Evolutionary conservation across 37 sponge, comb jelly and placozoan species (phyloP).

Genomic region (Axinella damicornis): DNA sequence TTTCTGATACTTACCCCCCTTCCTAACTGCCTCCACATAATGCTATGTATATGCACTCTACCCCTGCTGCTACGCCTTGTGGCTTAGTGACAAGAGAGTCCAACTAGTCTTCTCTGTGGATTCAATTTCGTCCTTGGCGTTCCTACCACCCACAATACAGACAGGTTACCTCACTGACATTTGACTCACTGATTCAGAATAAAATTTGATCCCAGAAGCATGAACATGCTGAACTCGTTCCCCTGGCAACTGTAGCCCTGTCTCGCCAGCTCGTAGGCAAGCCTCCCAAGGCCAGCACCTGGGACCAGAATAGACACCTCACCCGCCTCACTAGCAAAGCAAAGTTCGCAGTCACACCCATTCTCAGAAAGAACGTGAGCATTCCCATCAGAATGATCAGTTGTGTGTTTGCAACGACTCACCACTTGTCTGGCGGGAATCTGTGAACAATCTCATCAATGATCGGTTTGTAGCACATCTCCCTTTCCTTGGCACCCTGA

Average conservation of each 20-base stretch:
- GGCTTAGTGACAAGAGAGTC: too few species aligned
- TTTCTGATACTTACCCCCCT: too few species aligned
- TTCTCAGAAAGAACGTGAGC: too few species aligned
- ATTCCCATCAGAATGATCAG: too few species aligned
- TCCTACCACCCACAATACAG: neutral
- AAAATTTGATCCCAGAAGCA: conserved; percentile 96
- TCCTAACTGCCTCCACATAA: too few species aligned
- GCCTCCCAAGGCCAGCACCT: conserved; percentile 94
- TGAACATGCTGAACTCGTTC: conserved; percentile 98
- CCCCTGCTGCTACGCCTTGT: too few species aligned
- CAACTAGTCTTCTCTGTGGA: too few species aligned
- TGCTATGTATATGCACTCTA: too few species aligned
- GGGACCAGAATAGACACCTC: conserved; percentile 87
- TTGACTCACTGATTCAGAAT: conserved; percentile 86
- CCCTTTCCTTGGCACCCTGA: conserved; percentile 86
- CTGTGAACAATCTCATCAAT: conserved; percentile 77
- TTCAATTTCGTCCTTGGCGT: too few species aligned
- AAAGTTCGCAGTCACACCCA: too few species aligned
- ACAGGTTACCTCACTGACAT: neutral
- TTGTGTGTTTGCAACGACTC: neutral
- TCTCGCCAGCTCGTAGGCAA: conserved; percentile 91
- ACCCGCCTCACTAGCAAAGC: conserved; percentile 32
- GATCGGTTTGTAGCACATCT: conserved; percentile 91
- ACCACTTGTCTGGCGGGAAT: conserved; percentile 68
- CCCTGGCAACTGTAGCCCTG: conserved; percentile 94